These are phyloP conservation scores for Spheniscus humboldti DNA, from an alignment of 2,797 vertebrate species.

Conservation along the genomic window DNA sequence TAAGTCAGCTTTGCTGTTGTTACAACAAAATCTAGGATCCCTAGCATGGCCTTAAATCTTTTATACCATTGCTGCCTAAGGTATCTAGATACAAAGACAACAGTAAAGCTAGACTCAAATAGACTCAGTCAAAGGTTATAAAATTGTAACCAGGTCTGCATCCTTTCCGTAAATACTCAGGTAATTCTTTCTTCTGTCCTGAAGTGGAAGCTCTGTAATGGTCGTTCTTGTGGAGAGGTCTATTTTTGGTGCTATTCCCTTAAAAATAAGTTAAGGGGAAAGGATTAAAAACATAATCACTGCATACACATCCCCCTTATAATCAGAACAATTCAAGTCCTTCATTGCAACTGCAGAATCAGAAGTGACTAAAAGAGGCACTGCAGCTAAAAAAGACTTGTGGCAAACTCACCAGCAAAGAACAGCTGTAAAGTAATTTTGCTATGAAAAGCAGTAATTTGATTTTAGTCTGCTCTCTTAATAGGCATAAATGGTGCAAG, in stretches of 20 bases:
- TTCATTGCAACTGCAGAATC: not conserved
- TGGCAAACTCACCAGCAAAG: not conserved
- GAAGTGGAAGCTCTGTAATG: conserved; percentile 75
- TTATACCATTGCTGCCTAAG: not conserved
- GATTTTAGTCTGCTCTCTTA: not conserved
- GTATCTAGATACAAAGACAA: not conserved
- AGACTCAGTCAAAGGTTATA: not conserved
- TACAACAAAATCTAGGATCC: not conserved
- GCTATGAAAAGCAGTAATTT: not conserved
- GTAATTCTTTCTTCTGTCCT: conserved; percentile 49
- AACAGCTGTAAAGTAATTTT: not conserved
- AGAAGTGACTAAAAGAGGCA: not conserved
- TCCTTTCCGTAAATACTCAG: conserved; percentile 44
- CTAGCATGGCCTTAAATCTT: not conserved
- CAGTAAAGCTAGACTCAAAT: not conserved
- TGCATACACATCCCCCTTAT: not conserved
- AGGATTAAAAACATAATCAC: not conserved
- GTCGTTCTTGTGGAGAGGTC: conserved; percentile 84
- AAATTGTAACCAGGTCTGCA: not conserved
- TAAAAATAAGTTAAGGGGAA: conserved; percentile 33
- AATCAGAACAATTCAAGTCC: not conserved
- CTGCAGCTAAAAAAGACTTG: not conserved
- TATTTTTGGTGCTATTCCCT: conserved; percentile 84
- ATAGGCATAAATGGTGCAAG: not conserved
- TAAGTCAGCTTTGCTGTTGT: not conserved